Evolutionary conservation across 2,888 invertebrate genomes (phyloP).

Genomic region (Dicyrtoma fusca): DNA sequence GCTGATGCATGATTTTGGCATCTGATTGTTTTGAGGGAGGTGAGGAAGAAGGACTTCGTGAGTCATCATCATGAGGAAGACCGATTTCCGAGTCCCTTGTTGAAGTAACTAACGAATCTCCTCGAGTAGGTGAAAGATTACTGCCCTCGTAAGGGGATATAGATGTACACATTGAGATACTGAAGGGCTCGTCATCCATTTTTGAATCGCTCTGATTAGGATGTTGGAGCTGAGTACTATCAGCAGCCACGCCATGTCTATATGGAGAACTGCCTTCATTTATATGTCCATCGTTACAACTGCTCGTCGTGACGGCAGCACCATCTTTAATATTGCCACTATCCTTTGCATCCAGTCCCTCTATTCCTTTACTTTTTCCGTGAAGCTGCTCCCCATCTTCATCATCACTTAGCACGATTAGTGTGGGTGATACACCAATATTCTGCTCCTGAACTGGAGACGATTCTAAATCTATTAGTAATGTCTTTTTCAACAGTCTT

Average conservation of each 20-base stretch:
- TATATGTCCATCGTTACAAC: neutral
- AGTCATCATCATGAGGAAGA: slow-evolving; percentile 42
- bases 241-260: slow-evolving; percentile 39
- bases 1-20: slow-evolving; percentile 7
- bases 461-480: slow-evolving; percentile 49
- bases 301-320: slow-evolving; percentile 27
- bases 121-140: slow-evolving; percentile 37
- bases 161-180: slow-evolving; percentile 20
- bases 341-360: neutral
- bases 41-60: slow-evolving; percentile 25
- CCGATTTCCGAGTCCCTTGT: slow-evolving; percentile 50
- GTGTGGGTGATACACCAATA: slow-evolving; percentile 44
- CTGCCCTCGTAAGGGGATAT: slow-evolving; percentile 30
- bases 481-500: slow-evolving; percentile 43
- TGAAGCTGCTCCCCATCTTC: slow-evolving; percentile 62
- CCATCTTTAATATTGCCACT: slow-evolving; percentile 18
- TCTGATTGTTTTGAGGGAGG: slow-evolving; percentile 5
- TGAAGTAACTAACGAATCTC: slow-evolving; percentile 49
- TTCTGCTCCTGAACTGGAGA: slow-evolving; percentile 46
- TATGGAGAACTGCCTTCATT: slow-evolving; percentile 28
- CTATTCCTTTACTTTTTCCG: neutral
- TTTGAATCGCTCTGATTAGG: slow-evolving; percentile 29
- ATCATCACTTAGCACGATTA: slow-evolving; percentile 82
- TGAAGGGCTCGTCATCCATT: slow-evolving; percentile 17
- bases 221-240: slow-evolving; percentile 45